A percentile compares a stretch with the other conserved stretches of the same genome.
These are phyloP conservation scores for Pyrrhia umbra DNA, from an alignment of 2,888 invertebrate genomes.

Conservation along the genomic window DNA sequence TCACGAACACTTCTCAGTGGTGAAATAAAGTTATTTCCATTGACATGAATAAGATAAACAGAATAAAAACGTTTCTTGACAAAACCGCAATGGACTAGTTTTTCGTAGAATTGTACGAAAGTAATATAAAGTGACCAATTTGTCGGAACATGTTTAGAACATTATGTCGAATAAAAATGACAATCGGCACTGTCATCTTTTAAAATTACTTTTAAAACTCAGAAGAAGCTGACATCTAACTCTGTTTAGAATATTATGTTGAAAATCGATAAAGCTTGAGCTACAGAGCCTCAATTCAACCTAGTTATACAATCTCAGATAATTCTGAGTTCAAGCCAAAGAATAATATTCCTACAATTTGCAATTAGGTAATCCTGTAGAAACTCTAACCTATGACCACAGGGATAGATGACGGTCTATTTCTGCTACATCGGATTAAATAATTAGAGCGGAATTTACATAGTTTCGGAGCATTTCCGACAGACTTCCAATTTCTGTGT, in stretches of 20 bases:
- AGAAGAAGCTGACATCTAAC: too few species aligned
- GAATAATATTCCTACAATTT: too few species aligned
- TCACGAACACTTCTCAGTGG: constrained; percentile 60
- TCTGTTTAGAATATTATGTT: not conserved
- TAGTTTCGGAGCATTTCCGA: not conserved
- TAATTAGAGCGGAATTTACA: not conserved
- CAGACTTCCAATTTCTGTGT: not conserved
- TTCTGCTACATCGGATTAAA: not conserved
- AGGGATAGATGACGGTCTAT: too few species aligned
- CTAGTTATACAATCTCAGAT: too few species aligned
- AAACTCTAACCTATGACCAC: too few species aligned
- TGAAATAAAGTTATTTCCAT: constrained; percentile 43
- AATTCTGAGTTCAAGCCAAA: too few species aligned
- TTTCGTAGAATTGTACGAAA: not conserved
- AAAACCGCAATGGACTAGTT: constrained; percentile 36
- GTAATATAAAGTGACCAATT: constrained; percentile 16
- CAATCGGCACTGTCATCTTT: not conserved
- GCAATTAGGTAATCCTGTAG: too few species aligned
- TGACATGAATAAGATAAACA: constrained; percentile 18
- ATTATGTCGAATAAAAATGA: constrained; percentile 12
- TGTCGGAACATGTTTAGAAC: constrained; percentile 18
- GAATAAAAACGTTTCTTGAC: not conserved
- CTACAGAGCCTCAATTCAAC: too few species aligned
- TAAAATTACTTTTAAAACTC: not conserved
- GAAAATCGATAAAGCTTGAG: not conserved